These are phyloP conservation scores for Drosophila tristis DNA, from an alignment of 1,140 invertebrate species.

Conservation along the genomic window DNA sequence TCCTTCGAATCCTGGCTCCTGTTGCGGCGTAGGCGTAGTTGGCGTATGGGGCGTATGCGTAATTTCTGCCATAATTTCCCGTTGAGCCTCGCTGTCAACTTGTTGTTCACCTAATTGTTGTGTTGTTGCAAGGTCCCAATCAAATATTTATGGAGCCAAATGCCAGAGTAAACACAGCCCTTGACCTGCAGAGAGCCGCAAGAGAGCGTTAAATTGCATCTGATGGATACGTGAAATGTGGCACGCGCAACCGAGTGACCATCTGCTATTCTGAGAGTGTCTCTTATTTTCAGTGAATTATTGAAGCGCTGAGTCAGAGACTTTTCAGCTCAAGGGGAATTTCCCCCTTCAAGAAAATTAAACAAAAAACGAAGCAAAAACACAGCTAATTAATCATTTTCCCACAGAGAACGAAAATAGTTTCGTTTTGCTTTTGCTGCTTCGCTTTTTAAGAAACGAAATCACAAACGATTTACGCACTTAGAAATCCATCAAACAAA, in stretches of 20 bases:
- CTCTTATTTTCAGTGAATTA: conserved; percentile 52
- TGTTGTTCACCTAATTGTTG: conserved; percentile 56
- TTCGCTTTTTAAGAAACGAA: conserved; percentile 15
- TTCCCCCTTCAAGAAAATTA: conserved; percentile 44
- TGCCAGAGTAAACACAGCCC: conserved; percentile 45
- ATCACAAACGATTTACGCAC: conserved; percentile 72
- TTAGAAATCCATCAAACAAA: conserved; percentile 80
- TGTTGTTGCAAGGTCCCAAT: conserved; percentile 60
- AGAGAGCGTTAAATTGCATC: conserved; percentile 31
- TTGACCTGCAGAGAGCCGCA: conserved; percentile 23
- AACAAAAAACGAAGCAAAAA: conserved; percentile 14
- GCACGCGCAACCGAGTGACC: conserved; percentile 26
- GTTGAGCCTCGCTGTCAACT: conserved; percentile 31
- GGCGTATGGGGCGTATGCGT: conserved; percentile 49
- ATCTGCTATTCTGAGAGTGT: conserved; percentile 8
- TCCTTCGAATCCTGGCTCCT: neutral
- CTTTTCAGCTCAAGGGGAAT: conserved; percentile 58
- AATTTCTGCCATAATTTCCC: conserved; percentile 15
- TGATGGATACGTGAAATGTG: conserved; percentile 34
- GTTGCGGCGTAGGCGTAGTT: too few relatives aligned
- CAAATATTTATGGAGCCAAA: conserved; percentile 67
- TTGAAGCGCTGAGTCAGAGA: conserved; percentile 68
- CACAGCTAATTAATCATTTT: conserved; percentile 70
- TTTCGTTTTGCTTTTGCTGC: conserved; percentile 15
- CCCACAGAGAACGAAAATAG: conserved; percentile 44